Evolutionary conservation across 2,888 invertebrate species (phyloP).

Genomic region (Lepetodrilus schrolli): DNA sequence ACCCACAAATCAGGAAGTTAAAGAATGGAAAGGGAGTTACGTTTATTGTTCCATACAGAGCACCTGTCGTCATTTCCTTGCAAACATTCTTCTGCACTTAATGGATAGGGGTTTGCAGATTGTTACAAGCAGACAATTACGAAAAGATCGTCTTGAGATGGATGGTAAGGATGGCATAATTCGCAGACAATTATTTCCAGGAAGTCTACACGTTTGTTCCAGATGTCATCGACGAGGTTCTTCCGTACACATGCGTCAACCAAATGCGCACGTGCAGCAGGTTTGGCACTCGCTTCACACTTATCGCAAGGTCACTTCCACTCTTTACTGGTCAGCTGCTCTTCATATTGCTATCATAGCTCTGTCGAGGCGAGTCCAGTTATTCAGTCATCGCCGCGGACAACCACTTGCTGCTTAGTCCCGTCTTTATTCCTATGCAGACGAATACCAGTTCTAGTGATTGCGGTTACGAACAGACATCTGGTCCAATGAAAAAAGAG

Average conservation of each 20-base stretch:
- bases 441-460: too few relatives aligned
- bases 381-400: too few relatives aligned
- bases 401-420: too few relatives aligned
- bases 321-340: conserved; percentile 11
- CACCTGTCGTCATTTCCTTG: not conserved
- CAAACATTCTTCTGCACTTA: not conserved
- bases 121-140: conserved; percentile 21
- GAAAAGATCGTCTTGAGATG: conserved; percentile 8
- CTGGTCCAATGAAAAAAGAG: too few relatives aligned
- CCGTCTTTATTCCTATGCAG: too few relatives aligned
- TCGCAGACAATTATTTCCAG: conserved; percentile 9
- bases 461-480: too few relatives aligned
- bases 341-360: not conserved
- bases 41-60: too few relatives aligned
- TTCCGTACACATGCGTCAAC: conserved; percentile 11
- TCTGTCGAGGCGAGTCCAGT: too few relatives aligned
- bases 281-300: conserved; percentile 10
- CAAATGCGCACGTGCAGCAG: conserved; percentile 11
- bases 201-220: conserved; percentile 5
- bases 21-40: too few relatives aligned
- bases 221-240: not conserved
- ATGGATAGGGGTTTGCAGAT: not conserved
- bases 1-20: too few relatives aligned
- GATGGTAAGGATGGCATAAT: conserved; percentile 1
- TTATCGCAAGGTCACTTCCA: conserved; percentile 13